phyloP scores from a whole-genome alignment of 1,140 invertebrate genomes.

The Camponotus floridanus region DNA sequence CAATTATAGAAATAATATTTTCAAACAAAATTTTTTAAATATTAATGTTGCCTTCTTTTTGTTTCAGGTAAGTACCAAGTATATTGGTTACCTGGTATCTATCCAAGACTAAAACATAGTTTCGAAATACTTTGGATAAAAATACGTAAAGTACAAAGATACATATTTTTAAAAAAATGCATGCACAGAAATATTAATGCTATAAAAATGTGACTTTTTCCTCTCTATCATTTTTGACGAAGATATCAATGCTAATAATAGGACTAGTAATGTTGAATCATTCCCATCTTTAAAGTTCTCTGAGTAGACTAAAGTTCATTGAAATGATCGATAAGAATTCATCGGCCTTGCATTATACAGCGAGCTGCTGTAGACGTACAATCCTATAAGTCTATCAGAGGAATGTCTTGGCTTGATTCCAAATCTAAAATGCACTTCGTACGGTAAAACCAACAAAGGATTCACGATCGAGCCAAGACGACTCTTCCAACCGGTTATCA shows the following conservation, averaged over 20 bases:
- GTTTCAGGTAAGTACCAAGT: constrained; percentile 58
- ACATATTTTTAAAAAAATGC: background rate
- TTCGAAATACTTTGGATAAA: background rate
- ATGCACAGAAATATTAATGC: background rate
- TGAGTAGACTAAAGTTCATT: constrained; percentile 43
- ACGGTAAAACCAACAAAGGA: constrained; percentile 48
- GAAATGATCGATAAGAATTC: constrained; percentile 55
- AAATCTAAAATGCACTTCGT: constrained; percentile 44
- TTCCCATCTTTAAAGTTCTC: background rate
- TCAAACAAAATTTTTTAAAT: background rate
- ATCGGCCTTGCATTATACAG: constrained; percentile 32
- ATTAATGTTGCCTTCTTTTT: constrained; percentile 28
- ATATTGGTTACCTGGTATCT: background rate
- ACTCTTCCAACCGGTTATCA: background rate
- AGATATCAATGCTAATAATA: background rate
- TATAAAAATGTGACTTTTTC: constrained; percentile 18
- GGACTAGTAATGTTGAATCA: background rate
- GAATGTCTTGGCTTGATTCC: constrained; percentile 51
- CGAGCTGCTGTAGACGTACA: constrained; percentile 3
- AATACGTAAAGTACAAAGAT: constrained; percentile 14
- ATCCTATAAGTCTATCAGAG: constrained; percentile 39
- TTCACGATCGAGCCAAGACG: constrained; percentile 38
- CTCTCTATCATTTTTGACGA: background rate
- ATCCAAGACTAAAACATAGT: background rate
- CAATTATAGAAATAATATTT: constrained; percentile 14